These are phyloP conservation scores for Clarias pachynema DNA, from an alignment of 2,797 vertebrate species.

Conservation along the genomic window DNA sequence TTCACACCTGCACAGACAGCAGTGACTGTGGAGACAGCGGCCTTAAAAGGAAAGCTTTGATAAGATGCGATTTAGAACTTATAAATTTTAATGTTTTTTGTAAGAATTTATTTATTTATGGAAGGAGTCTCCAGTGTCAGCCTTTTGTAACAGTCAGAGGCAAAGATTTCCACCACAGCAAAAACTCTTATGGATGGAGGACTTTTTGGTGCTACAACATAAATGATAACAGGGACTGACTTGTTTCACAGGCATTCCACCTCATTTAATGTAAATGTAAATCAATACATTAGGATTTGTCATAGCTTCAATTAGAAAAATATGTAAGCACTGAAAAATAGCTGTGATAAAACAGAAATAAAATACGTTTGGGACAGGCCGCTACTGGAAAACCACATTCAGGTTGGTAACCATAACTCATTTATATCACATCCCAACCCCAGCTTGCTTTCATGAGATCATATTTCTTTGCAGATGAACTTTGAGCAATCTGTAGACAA, in stretches of 20 bases:
- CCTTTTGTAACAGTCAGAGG: neutral
- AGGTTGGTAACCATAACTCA: neutral
- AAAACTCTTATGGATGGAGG: neutral
- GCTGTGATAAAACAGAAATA: neutral
- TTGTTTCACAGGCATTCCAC: neutral
- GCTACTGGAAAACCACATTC: neutral
- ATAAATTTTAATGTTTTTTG: neutral
- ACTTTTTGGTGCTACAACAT: neutral
- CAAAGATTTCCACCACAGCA: neutral
- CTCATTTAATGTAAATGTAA: neutral
- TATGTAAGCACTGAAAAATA: neutral
- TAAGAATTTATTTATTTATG: neutral
- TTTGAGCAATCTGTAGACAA: neutral
- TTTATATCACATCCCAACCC: neutral
- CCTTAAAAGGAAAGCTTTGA: too few relatives aligned
- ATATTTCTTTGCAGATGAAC: neutral
- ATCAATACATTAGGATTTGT: neutral
- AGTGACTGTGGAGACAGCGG: neutral
- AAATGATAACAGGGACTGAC: neutral
- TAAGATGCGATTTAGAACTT: too few relatives aligned
- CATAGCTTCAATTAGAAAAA: neutral
- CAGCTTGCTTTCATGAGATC: neutral
- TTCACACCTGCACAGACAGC: too few relatives aligned
- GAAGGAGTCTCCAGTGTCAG: neutral
- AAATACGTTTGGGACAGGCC: neutral